A percentile compares a stretch with the other conserved stretches of the same genome.
phyloP scores from a whole-genome alignment of 2,113 vertebrate species.

The Bos javanicus region DNA sequence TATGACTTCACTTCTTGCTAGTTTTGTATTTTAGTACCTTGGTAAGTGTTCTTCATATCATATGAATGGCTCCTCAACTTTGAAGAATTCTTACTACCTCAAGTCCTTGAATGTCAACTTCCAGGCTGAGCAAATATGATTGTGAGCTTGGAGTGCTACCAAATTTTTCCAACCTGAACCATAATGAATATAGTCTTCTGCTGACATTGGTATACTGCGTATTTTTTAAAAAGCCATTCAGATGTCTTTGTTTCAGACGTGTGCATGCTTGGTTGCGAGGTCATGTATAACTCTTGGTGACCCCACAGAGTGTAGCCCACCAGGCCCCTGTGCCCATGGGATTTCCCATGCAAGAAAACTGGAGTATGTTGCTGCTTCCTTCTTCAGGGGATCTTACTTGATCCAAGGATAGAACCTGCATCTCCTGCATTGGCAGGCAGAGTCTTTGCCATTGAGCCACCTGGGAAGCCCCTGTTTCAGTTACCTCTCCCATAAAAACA shows the following conservation, averaged over 20 bases:
- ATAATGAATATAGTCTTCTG: background rate
- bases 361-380: background rate
- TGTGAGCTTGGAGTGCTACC: background rate
- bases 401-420: background rate
- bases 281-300: background rate
- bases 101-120: background rate
- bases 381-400: background rate
- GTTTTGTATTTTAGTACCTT: background rate
- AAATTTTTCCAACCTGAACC: background rate
- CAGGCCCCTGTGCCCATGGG: background rate
- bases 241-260: background rate
- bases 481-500: background rate
- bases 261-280: fast-evolving
- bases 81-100: background rate
- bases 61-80: background rate
- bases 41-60: background rate
- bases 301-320: background rate
- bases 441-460: background rate
- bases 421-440: background rate
- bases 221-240: background rate
- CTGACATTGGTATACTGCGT: background rate
- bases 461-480: background rate
- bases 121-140: background rate
- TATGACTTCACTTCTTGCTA: background rate
- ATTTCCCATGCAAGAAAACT: background rate